A percentile compares a stretch with the other conserved stretches of the same genome.
phyloP scores from a whole-genome alignment of 1,140 invertebrate genomes.

The Penaeus chinensis region DNA sequence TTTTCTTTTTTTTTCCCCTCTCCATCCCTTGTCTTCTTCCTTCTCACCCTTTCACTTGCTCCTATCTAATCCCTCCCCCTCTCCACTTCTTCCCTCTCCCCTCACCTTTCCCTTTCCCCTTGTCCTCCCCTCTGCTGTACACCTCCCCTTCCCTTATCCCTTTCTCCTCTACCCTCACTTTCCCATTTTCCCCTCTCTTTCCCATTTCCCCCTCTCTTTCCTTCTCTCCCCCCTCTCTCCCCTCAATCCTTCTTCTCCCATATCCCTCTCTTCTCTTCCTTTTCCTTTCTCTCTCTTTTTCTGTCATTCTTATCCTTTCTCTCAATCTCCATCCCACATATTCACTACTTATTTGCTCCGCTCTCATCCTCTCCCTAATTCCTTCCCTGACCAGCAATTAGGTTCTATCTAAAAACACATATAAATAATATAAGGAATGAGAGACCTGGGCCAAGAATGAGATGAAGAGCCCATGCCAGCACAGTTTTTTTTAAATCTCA shows the following conservation, averaged over 20 bases:
- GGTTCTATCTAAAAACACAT: too few relatives aligned
- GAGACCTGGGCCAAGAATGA: too few relatives aligned
- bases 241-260: background rate
- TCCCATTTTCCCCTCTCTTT: background rate
- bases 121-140: background rate
- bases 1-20: too few relatives aligned
- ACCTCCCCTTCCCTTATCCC: background rate
- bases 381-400: too few relatives aligned
- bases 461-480: too few relatives aligned
- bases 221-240: background rate
- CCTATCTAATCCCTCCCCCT: background rate
- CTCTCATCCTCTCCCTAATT: too few relatives aligned
- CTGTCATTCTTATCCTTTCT: background rate
- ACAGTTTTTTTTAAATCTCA: too few relatives aligned
- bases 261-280: background rate
- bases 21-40: too few relatives aligned
- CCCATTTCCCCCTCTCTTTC: background rate
- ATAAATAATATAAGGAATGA: too few relatives aligned
- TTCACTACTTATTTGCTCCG: too few relatives aligned
- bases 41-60: background rate
- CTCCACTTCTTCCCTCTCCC: background rate
- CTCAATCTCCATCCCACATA: background rate
- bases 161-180: background rate
- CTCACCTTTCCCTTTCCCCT: background rate
- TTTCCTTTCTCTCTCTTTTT: slow-evolving; percentile 5